These are phyloP conservation scores for Aspidoscelis tigris DNA, from an alignment of 2,113 vertebrate genomes.

Conservation along the genomic window DNA sequence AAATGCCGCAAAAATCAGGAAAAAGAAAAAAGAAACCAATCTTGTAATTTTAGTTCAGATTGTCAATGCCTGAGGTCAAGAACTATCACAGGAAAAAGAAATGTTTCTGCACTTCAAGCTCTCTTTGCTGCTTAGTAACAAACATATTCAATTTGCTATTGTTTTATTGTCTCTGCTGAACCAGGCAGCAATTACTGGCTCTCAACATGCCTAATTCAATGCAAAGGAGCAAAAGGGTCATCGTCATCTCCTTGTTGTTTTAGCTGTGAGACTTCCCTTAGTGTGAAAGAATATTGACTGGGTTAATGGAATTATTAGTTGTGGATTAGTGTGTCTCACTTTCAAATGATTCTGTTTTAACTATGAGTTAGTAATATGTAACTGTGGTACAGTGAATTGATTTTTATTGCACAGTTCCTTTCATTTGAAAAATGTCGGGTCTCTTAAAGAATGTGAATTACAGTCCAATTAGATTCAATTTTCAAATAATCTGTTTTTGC, in stretches of 20 bases:
- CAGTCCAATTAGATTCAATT: slow-evolving; percentile 57
- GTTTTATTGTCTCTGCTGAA: slow-evolving; percentile 1
- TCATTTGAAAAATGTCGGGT: slow-evolving; percentile 61
- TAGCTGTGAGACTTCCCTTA: slow-evolving; percentile 9
- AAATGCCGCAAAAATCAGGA: background rate
- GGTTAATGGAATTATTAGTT: slow-evolving; percentile 2
- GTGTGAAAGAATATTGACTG: slow-evolving; percentile 12
- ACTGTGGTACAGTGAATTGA: slow-evolving; percentile 44
- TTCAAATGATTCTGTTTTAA: background rate
- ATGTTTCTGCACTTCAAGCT: background rate
- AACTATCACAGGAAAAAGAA: background rate
- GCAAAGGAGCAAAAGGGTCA: background rate
- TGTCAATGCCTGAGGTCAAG: background rate
- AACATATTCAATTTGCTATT: background rate
- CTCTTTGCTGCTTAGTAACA: background rate
- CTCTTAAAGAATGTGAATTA: slow-evolving; percentile 61
- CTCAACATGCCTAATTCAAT: background rate
- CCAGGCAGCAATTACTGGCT: slow-evolving; percentile 18
- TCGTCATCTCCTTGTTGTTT: background rate
- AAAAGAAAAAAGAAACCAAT: slow-evolving; percentile 13
- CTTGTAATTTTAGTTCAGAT: slow-evolving; percentile 17
- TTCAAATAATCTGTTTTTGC: slow-evolving; percentile 60
- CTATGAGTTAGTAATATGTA: slow-evolving; percentile 13
- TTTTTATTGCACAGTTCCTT: slow-evolving; percentile 58
- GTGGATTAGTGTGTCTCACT: slow-evolving; percentile 2